Evolutionary conservation across 1,140 invertebrate species (phyloP), one percentile per base, ranked within the genome.

Genomic region (Euglossa dilemma): DNA sequence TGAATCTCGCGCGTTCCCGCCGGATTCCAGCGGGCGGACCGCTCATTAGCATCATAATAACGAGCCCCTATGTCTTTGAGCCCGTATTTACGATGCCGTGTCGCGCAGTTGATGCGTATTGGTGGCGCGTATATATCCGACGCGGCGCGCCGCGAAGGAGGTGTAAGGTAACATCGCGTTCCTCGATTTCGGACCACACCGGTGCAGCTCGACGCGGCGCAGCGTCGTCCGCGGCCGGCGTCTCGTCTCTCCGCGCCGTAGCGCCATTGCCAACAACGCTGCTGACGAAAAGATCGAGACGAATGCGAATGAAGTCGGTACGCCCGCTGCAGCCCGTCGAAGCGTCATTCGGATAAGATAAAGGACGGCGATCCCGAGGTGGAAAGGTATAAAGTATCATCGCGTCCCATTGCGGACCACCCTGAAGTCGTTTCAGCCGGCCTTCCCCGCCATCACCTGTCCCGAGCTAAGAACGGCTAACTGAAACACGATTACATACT

Each of bases 41-140:
- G 87, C 90, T 91, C 87, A 92, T 93, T 93, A 91, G 91, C 92
- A 92, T 93, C 91, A 91, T 93, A 92, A 93, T 92, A 92, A 93
- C 91, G 90, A 92, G 91, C 86, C 91, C 85, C 88, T 92, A 89
- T 91, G 91, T 91, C 90, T 91, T 88, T 86, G 85, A 66, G 23
- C 61, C 25, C 43, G 86, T 92, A 88, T 92, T 93, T 93, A 93
- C 91, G 91, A 92, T 84, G 87, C 87, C 89, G 87, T 88, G 85
- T 80, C 80, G 74, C 81, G 76, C 90, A 90, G 89, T 91, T 90
- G 93, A 93, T 92, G 91, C 88, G 90, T 91, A 91, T 92, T 92
- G 90, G 90, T 90, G 91, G 84, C 90, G 90, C 86, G 88, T 92
- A 93, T 92, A 92, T 92, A 85, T 86, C 85, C 73, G 64, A 77